A percentile compares a stretch with the other conserved stretches of the same genome.
These are phyloP conservation scores for Macrosiphum euphorbiae DNA, from an alignment of 2,888 invertebrate genomes.

Conservation along the genomic window DNA sequence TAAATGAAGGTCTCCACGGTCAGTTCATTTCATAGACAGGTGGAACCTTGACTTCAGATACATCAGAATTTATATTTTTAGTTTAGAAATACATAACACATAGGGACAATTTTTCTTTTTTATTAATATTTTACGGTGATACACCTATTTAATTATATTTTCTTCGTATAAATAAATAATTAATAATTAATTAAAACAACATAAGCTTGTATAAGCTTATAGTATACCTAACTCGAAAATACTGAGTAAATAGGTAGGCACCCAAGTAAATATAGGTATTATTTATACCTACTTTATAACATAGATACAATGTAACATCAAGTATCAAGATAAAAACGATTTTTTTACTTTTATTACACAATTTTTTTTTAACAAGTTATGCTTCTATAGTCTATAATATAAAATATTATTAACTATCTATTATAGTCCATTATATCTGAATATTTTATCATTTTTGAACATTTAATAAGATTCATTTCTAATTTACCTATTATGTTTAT, in stretches of 20 bases:
- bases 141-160: background rate
- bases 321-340: background rate
- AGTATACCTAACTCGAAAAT: background rate
- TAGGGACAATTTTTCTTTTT: background rate
- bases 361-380: background rate
- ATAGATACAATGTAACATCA: background rate
- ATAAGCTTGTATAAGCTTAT: background rate
- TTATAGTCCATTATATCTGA: background rate
- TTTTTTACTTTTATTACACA: background rate
- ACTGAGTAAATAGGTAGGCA: background rate
- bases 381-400: background rate
- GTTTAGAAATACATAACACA: background rate
- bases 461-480: background rate
- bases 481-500: no score
- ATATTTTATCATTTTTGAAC: background rate
- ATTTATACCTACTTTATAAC: background rate
- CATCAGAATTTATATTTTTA: constrained; percentile 12
- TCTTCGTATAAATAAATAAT: background rate
- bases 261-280: background rate
- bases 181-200: background rate
- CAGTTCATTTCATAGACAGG: constrained; percentile 19
- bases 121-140: constrained; percentile 4
- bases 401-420: no score
- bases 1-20: constrained; percentile 59
- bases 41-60: constrained; percentile 47